Evolutionary conservation across 2,888 invertebrate genomes (phyloP).

Genomic region (Odontomyia ornata): DNA sequence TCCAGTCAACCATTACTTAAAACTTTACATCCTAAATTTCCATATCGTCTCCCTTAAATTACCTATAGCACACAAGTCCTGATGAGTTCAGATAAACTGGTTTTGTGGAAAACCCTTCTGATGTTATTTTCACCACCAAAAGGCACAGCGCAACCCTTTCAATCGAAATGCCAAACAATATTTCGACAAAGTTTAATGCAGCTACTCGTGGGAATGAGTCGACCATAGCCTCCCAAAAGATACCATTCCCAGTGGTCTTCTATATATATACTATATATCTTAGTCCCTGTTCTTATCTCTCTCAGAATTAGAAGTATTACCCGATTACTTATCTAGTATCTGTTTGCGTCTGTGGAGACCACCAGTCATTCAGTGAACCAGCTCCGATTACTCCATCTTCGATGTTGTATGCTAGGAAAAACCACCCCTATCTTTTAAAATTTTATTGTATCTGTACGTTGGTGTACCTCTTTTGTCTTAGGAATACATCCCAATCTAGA

Average conservation of each 20-base stretch:
- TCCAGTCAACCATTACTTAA: too few relatives aligned
- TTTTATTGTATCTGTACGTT: constrained; percentile 8
- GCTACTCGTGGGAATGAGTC: constrained; percentile 16
- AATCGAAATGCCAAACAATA: constrained; percentile 40
- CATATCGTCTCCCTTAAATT: too few relatives aligned
- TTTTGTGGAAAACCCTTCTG: constrained; percentile 14
- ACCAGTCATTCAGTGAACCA: not conserved
- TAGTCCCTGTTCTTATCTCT: constrained; percentile 28
- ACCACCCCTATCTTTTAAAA: constrained; percentile 31
- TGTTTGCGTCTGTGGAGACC: not conserved
- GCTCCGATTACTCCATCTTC: not conserved
- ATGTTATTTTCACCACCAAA: constrained; percentile 16
- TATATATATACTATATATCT: constrained; percentile 7
- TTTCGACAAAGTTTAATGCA: constrained; percentile 43
- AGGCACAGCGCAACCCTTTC: constrained; percentile 35
- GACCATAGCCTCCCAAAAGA: constrained; percentile 35
- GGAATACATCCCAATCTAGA: not conserved
- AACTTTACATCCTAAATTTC: too few relatives aligned
- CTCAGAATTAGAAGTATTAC: not conserved
- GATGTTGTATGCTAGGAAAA: not conserved
- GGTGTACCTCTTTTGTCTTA: constrained; percentile 13
- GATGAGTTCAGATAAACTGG: not conserved
- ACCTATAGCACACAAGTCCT: too few relatives aligned
- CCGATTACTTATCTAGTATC: constrained; percentile 21
- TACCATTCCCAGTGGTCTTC: constrained; percentile 32